phyloP scores from a whole-genome alignment of 1,140 invertebrate species.

The Drosophila willistoni region DNA sequence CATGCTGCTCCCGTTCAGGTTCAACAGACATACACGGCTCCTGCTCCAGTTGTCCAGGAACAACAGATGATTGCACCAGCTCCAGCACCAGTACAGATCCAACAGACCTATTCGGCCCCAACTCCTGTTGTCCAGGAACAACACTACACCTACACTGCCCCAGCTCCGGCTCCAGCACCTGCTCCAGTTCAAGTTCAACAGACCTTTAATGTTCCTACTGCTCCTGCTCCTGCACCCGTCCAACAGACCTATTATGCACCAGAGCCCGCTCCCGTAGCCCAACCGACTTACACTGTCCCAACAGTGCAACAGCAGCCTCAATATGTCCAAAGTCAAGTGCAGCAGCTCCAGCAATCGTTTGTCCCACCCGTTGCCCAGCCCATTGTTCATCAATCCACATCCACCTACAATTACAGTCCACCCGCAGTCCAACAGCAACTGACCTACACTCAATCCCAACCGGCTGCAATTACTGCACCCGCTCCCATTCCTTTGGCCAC shows the following conservation, averaged over 20 bases:
- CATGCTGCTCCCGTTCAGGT: background rate
- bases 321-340: slow-evolving; percentile 21
- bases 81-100: background rate
- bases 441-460: slow-evolving; percentile 41
- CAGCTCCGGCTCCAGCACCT: slow-evolving; percentile 13
- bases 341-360: slow-evolving; percentile 57
- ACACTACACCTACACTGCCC: slow-evolving; percentile 17
- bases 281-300: background rate
- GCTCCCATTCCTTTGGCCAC: background rate
- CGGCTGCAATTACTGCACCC: slow-evolving; percentile 18
- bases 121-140: slow-evolving; percentile 31
- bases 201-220: slow-evolving; percentile 9
- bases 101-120: slow-evolving; percentile 11
- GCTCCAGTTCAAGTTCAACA: slow-evolving; percentile 33
- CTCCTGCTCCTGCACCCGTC: slow-evolving; percentile 21
- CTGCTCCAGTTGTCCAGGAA: slow-evolving; percentile 20
- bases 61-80: background rate
- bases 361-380: slow-evolving; percentile 41
- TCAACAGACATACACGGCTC: background rate
- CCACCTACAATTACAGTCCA: slow-evolving; percentile 29
- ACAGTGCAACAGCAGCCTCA: background rate
- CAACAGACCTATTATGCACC: background rate
- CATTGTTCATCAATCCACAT: slow-evolving; percentile 33
- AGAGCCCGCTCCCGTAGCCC: slow-evolving; percentile 11
- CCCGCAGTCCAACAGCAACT: slow-evolving; percentile 36